phyloP scores from a whole-genome alignment of 2,113 vertebrate genomes.

The Gambusia holbrooki region DNA sequence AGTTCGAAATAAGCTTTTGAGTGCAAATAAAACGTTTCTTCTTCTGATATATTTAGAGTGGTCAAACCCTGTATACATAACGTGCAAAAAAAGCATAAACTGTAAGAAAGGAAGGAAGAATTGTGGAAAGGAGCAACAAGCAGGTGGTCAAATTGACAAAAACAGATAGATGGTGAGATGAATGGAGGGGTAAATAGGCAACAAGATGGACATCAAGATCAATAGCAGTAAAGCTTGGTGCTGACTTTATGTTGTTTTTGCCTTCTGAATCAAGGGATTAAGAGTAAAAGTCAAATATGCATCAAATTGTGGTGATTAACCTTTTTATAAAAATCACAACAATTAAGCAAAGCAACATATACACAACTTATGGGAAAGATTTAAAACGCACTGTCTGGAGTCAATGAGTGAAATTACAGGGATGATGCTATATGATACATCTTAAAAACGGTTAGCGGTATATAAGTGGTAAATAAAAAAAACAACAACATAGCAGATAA shows the following conservation, averaged over 20 bases:
- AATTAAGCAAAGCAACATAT: not conserved
- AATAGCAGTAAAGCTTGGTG: not conserved
- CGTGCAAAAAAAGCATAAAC: too few relatives aligned
- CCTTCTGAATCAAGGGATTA: not conserved
- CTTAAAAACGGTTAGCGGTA: not conserved
- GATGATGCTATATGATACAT: not conserved
- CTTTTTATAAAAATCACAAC: not conserved
- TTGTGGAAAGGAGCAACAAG: too few relatives aligned
- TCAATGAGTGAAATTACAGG: not conserved
- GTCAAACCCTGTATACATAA: too few relatives aligned
- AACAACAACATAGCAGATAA: not conserved
- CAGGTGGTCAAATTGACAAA: too few relatives aligned
- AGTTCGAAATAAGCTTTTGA: too few relatives aligned
- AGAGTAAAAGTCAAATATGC: not conserved
- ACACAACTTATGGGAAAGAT: not conserved
- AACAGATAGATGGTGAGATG: not conserved
- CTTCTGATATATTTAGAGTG: too few relatives aligned
- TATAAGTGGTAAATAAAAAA: slow-evolving; percentile 2
- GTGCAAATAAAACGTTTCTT: too few relatives aligned
- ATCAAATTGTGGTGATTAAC: not conserved
- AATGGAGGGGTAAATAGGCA: not conserved
- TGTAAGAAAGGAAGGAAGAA: too few relatives aligned
- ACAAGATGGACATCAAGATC: not conserved
- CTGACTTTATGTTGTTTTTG: not conserved
- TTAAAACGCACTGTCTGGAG: not conserved